Percentiles rank a stretch among this genome's conserved stretches.
Evolutionary conservation across 2,888 invertebrate genomes (phyloP).

Genomic region (Metacarcinus magister): DNA sequence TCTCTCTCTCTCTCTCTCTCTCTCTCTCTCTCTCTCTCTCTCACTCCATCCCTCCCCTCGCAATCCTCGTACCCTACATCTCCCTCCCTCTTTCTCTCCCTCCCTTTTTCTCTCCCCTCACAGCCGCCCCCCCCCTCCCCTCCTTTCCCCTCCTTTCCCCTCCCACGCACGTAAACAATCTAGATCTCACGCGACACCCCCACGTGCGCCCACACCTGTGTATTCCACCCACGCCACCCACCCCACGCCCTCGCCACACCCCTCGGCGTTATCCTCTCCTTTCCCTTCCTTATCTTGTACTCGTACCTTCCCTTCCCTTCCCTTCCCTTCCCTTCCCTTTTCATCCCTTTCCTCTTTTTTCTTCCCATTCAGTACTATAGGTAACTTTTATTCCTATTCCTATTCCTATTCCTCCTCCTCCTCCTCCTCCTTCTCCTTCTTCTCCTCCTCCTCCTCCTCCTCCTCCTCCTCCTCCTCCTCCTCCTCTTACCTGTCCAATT

Average conservation of each 20-base stretch:
- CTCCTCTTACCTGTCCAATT: not conserved
- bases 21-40: slow-evolving; percentile 15
- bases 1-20: slow-evolving; percentile 26
- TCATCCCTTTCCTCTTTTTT: not conserved
- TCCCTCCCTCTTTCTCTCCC: slow-evolving; percentile 10
- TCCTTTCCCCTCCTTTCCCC: not conserved
- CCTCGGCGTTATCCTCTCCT: not conserved
- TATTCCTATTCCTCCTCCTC: not conserved
- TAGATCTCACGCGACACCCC: not conserved
- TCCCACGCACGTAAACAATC: slow-evolving; percentile 1
- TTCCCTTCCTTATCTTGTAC: not conserved
- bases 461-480: not conserved
- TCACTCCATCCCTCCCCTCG: not conserved
- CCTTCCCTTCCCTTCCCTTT: not conserved
- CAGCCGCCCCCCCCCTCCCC: not conserved
- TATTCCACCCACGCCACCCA: not conserved
- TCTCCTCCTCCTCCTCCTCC: not conserved
- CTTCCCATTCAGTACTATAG: not conserved
- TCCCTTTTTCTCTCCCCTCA: not conserved
- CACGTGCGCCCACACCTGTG: not conserved
- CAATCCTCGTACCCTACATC: not conserved
- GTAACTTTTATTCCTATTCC: not conserved
- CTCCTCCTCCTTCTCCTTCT: not conserved
- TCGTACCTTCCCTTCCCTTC: not conserved
- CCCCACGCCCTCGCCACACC: not conserved